Conservation (phyloP, 2,797 vertebrate species). For the Cyclopterus lumpus region DNA sequence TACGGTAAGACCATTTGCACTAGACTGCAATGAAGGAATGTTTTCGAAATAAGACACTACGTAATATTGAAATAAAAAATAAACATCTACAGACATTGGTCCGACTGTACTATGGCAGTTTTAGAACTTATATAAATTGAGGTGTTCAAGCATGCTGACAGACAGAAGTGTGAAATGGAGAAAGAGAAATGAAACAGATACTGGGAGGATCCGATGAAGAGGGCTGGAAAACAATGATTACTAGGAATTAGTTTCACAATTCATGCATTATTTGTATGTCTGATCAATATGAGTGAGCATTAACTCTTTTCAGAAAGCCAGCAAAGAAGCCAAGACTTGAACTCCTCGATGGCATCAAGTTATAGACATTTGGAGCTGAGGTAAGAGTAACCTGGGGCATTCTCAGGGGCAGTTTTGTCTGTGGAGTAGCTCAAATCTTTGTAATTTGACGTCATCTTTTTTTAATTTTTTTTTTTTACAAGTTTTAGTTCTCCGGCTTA, state of each 20-base stretch:
- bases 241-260: slow-evolving; percentile 43
- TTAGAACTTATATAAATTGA: slow-evolving; percentile 70
- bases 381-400: not conserved
- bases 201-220: slow-evolving; percentile 26
- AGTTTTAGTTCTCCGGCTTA: slow-evolving; percentile 46
- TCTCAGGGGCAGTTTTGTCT: slow-evolving; percentile 35
- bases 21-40: slow-evolving; percentile 89
- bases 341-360: slow-evolving; percentile 34
- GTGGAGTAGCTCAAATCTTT: slow-evolving; percentile 30
- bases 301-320: slow-evolving; percentile 46
- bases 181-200: slow-evolving; percentile 51
- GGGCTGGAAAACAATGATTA: slow-evolving; percentile 34
- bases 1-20: slow-evolving; percentile 84
- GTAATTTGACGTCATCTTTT: slow-evolving; percentile 28
- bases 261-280: slow-evolving; percentile 62
- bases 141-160: slow-evolving; percentile 71
- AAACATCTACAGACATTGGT: slow-evolving; percentile 88
- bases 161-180: slow-evolving; percentile 40
- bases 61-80: slow-evolving; percentile 73
- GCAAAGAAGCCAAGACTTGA: slow-evolving; percentile 39
- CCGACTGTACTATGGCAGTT: slow-evolving; percentile 86
- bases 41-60: slow-evolving; percentile 91
- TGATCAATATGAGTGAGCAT: slow-evolving; percentile 34
- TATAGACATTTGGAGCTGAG: slow-evolving; percentile 43
- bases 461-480: no score